A percentile compares a stretch with the other conserved stretches of the same genome.
Conservation (phyloP, 2,797 vertebrate species). For the Protosalanx chinensis region DNA sequence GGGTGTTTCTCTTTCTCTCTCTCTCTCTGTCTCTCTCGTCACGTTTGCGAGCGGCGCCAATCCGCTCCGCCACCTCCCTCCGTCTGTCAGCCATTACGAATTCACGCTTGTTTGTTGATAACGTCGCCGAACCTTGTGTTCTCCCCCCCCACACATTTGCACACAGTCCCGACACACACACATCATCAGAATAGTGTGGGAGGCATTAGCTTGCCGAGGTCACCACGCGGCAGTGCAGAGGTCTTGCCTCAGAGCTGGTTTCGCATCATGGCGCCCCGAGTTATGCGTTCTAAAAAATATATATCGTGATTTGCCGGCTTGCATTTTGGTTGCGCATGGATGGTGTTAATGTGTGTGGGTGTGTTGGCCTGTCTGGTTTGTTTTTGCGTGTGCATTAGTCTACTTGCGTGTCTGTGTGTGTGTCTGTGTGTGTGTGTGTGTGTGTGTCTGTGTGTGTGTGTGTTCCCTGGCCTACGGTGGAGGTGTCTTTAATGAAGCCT, state of each 20-base stretch:
- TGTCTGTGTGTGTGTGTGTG: slow-evolving; percentile 10
- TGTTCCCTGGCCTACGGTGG: slow-evolving; percentile 23
- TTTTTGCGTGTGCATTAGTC: neutral
- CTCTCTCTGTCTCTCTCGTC: neutral
- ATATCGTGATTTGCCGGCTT: neutral
- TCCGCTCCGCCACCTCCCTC: too few species aligned
- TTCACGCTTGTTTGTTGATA: neutral
- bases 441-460: slow-evolving; percentile 5
- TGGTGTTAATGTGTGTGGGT: neutral
- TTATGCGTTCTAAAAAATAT: neutral
- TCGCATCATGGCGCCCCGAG: neutral
- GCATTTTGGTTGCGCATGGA: neutral
- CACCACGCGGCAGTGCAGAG: slow-evolving; percentile 21
- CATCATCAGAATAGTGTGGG: slow-evolving; percentile 22
- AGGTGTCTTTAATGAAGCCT: slow-evolving; percentile 51
- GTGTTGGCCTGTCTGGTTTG: slow-evolving; percentile 7
- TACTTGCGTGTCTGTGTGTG: neutral
- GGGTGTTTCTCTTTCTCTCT: neutral
- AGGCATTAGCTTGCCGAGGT: slow-evolving; percentile 23
- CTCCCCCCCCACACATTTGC: neutral
- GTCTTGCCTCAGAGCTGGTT: slow-evolving; percentile 19
- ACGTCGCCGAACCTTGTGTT: too few species aligned
- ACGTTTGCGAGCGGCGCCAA: too few species aligned
- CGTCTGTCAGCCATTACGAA: too few species aligned
- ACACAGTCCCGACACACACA: neutral